phyloP scores from a whole-genome alignment of 2,888 invertebrate genomes.

The Aphelenchoides bicaudatus region DNA sequence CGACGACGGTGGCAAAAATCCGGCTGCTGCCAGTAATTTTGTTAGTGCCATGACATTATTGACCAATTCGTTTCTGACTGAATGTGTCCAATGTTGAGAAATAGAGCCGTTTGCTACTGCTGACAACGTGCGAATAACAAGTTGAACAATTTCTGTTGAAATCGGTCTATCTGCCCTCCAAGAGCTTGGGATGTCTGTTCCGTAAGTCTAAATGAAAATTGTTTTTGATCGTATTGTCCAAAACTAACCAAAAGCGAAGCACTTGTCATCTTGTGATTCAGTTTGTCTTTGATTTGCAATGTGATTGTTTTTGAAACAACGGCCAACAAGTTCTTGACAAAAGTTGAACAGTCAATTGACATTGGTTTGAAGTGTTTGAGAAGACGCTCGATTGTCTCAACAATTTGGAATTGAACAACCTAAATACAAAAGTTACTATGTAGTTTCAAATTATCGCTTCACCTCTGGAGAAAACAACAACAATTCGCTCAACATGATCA shows the following conservation, averaged over 20 bases:
- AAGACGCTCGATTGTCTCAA: slow-evolving; percentile 52
- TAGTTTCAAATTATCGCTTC: neutral
- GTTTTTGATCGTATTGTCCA: neutral
- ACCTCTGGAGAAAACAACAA: slow-evolving; percentile 55
- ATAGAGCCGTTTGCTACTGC: slow-evolving; percentile 27
- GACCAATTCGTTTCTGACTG: slow-evolving; percentile 41
- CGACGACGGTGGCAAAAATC: slow-evolving; percentile 16
- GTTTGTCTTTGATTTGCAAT: slow-evolving; percentile 54
- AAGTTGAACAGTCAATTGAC: slow-evolving; percentile 30
- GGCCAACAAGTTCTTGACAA: slow-evolving; percentile 52
- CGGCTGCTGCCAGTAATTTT: slow-evolving; percentile 22
- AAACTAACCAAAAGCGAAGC: slow-evolving; percentile 13
- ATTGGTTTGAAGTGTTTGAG: slow-evolving; percentile 48
- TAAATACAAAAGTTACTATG: slow-evolving; percentile 18
- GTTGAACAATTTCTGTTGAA: slow-evolving; percentile 41
- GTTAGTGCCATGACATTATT: slow-evolving; percentile 31
- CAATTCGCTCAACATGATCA: slow-evolving; percentile 52
- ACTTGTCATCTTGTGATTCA: slow-evolving; percentile 42
- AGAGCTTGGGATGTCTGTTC: slow-evolving; percentile 40
- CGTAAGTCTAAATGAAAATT: slow-evolving; percentile 37
- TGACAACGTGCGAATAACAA: slow-evolving; percentile 28
- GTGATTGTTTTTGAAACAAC: slow-evolving; percentile 53
- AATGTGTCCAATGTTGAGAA: slow-evolving; percentile 39
- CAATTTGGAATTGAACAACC: slow-evolving; percentile 51
- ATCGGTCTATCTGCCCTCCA: slow-evolving; percentile 50